Evolutionary conservation across 2,113 vertebrate genomes (phyloP).

Genomic region (Acrocephalus arundinaceus): DNA sequence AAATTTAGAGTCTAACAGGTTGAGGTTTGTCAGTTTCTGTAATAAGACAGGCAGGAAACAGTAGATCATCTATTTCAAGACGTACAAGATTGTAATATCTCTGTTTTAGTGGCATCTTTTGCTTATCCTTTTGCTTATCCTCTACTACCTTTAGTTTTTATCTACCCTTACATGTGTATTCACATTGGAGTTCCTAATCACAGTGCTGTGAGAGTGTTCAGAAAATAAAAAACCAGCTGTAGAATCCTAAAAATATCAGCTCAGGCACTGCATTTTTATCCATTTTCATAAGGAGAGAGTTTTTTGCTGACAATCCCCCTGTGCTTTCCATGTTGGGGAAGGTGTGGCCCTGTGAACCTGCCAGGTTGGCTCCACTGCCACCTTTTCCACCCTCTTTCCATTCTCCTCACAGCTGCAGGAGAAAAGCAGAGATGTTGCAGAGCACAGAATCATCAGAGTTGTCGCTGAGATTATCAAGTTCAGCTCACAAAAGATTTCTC

Average conservation of each 20-base stretch:
- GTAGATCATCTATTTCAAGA: background rate
- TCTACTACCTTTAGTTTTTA: background rate
- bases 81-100: background rate
- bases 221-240: background rate
- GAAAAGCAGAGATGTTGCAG: background rate
- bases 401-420: accelerated
- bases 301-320: background rate
- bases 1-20: background rate
- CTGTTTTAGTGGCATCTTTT: background rate
- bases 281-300: background rate
- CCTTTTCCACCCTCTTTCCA: background rate
- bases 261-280: background rate
- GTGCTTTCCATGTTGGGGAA: background rate
- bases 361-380: background rate
- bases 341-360: background rate
- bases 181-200: background rate
- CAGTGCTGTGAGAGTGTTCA: background rate
- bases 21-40: background rate
- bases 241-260: background rate
- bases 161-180: background rate
- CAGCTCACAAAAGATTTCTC: background rate
- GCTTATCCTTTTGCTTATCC: background rate
- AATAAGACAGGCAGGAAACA: background rate
- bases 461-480: accelerated
- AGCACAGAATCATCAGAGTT: accelerated